Evolutionary conservation across 2,113 vertebrate genomes (phyloP), one percentile per base, ranked within the genome.

Genomic region (Coregonus clupeaformis): DNA sequence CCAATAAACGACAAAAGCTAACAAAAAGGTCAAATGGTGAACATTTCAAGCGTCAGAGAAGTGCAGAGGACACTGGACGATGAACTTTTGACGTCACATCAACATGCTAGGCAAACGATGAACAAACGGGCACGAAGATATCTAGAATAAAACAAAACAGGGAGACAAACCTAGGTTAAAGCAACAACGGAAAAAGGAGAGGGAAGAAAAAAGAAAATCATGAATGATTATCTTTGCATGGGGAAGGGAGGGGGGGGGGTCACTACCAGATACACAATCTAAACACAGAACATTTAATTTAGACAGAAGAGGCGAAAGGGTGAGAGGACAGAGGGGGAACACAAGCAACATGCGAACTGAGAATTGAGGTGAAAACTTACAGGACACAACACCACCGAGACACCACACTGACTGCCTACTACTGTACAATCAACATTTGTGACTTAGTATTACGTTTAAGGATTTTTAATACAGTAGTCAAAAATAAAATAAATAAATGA

Each of bases 101-200:
- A 94, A 98, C 96, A 98, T 97, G 96, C 96, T 97, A 97, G 95
- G 96, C 94, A 97, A 96, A 97, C 94, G 95, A 96, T 96, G 95
- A 95, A 96, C 95, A 96, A 95, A 97, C 20, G 95, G 86, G 94
- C 94, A 96, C 95, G 96, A 89, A 92, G 92, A 91, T 94, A 98
- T 98, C 97, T 98, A 97, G 95, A 96, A 86, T 94, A 96, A 94
- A 95, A 96, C 89, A 95, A 95, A 83, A 87, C 67, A 95, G 94
- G 95, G 95, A 95, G 95, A 95, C 94, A 95, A 94, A 95, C 94
- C 92, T 94, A 73, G 60, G 95, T 96, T 96, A 97, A 94, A 75
- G 91, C 94, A 95, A 94, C 94, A 94, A 95, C 93, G 94, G 92
- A 93, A 95, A 94, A 95, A 83, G 73, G 72, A 88, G 74, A 77